These are phyloP conservation scores for Kryptolebias ocellatus DNA, from an alignment of 2,797 vertebrate genomes.

Conservation along the genomic window DNA sequence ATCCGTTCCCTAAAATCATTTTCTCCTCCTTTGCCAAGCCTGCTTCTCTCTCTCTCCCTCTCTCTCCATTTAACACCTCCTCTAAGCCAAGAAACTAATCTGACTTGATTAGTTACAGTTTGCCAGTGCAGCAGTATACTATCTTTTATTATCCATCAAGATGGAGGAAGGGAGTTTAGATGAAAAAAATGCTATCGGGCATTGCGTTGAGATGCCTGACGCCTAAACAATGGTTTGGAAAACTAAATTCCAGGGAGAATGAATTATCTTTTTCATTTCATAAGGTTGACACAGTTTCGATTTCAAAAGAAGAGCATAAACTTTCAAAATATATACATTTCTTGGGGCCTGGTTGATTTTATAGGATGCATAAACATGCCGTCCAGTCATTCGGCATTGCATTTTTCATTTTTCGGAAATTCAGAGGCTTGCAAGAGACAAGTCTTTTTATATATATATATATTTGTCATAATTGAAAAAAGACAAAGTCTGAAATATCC, in stretches of 20 bases:
- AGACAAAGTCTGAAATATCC: neutral
- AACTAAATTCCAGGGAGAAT: neutral
- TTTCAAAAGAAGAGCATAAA: neutral
- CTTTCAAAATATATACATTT: no score
- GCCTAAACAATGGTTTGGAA: slow-evolving; percentile 6
- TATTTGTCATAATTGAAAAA: neutral
- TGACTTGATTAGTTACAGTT: slow-evolving; percentile 70
- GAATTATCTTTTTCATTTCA: neutral
- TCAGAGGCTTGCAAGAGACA: neutral
- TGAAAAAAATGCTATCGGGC: slow-evolving; percentile 27
- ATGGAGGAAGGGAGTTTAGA: slow-evolving; percentile 18
- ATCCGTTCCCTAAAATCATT: slow-evolving; percentile 64
- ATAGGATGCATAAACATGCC: neutral
- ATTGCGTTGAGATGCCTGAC: slow-evolving; percentile 13
- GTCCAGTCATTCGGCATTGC: neutral
- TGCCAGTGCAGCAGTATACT: slow-evolving; percentile 52
- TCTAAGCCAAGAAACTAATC: slow-evolving; percentile 71
- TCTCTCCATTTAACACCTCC: slow-evolving; percentile 55
- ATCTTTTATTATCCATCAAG: slow-evolving; percentile 63
- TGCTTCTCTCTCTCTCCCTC: slow-evolving; percentile 32
- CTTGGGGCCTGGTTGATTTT: neutral
- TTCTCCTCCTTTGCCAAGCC: slow-evolving; percentile 63
- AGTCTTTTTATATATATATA: neutral
- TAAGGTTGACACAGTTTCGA: neutral
- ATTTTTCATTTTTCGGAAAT: neutral